phyloP scores from a whole-genome alignment of 2,113 vertebrate species.

The Leptodactylus fuscus region DNA sequence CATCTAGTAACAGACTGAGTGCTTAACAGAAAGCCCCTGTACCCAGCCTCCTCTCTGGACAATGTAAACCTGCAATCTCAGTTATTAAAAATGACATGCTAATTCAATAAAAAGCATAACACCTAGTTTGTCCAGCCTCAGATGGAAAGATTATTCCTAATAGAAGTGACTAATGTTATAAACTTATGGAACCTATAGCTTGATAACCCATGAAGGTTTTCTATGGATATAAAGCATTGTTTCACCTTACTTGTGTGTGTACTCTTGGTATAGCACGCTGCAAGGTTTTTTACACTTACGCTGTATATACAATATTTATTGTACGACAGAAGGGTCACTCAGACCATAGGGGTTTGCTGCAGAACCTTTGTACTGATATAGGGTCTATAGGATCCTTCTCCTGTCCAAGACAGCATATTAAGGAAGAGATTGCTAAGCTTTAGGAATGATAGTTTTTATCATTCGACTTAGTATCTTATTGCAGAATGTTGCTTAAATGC shows the following conservation, averaged over 20 bases:
- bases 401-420: too few relatives aligned
- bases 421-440: too few relatives aligned
- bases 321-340: too few relatives aligned
- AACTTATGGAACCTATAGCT: slow-evolving; percentile 31
- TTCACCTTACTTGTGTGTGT: not conserved
- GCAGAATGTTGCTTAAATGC: too few relatives aligned
- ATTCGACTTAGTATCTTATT: too few relatives aligned
- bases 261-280: not conserved
- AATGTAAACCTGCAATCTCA: slow-evolving; percentile 26
- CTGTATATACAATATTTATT: too few relatives aligned
- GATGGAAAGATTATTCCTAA: slow-evolving; percentile 42
- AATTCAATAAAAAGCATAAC: slow-evolving; percentile 40
- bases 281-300: not conserved
- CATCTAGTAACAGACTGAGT: not conserved
- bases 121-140: slow-evolving; percentile 39
- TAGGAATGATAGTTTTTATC: too few relatives aligned
- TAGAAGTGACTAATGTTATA: not conserved
- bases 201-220: slow-evolving; percentile 37
- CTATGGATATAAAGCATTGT: slow-evolving; percentile 39
- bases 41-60: not conserved
- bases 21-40: not conserved
- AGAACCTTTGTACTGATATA: too few relatives aligned
- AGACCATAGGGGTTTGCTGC: too few relatives aligned
- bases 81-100: slow-evolving; percentile 43
- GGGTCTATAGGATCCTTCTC: too few relatives aligned